These are phyloP conservation scores for Sphenodon punctatus DNA, from an alignment of 2,797 vertebrate genomes.

Conservation along the genomic window DNA sequence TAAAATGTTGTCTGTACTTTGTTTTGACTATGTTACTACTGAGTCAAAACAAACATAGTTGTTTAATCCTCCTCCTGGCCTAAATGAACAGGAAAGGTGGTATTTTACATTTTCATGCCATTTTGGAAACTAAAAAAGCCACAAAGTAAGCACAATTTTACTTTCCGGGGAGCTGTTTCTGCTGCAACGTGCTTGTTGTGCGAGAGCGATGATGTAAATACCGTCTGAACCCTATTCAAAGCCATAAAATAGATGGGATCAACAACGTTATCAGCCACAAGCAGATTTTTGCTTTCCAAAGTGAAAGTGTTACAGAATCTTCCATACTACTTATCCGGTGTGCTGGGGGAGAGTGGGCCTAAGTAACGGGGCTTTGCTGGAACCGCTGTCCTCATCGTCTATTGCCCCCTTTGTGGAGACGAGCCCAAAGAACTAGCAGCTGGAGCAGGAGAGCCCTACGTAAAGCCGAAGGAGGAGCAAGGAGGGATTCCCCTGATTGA, in stretches of 20 bases:
- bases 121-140: conserved; percentile 24
- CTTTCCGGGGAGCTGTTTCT: conserved; percentile 25
- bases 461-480: too few relatives aligned
- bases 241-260: not conserved
- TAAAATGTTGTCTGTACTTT: conserved; percentile 48
- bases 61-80: conserved; percentile 1
- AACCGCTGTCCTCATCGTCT: too few relatives aligned
- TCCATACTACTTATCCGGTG: not conserved
- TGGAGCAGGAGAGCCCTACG: too few relatives aligned
- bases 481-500: too few relatives aligned
- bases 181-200: not conserved
- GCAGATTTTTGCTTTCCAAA: not conserved
- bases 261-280: not conserved
- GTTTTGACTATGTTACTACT: conserved; percentile 43
- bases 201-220: fast-evolving
- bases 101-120: not conserved
- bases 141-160: conserved; percentile 5
- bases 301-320: not conserved
- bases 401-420: too few relatives aligned
- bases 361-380: too few relatives aligned
- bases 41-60: conserved; percentile 22
- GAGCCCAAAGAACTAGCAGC: too few relatives aligned
- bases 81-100: conserved; percentile 8
- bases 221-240: not conserved
- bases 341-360: conserved; percentile 11